Base-by-base conservation (phyloP, 2,888 invertebrate species). In the Phortica magna region DNA sequence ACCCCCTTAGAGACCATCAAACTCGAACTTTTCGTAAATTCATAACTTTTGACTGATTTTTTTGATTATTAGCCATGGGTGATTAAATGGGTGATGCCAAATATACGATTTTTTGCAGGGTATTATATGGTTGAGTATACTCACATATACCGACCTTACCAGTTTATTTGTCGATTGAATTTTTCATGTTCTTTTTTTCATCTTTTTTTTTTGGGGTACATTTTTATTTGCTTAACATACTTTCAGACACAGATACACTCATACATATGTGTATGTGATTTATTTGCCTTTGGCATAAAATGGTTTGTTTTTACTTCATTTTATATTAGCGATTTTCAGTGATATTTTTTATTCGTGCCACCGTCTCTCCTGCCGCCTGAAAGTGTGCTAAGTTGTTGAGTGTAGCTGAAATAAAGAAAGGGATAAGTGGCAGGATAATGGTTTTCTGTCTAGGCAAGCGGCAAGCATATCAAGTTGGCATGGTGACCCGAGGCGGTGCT, bases 111-210 rank as follows among this genome's bases (percentile, higher is more conserved):
- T n/a, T n/a, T n/a, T n/a, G n/a, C n/a, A n/a, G n/a, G n/a, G n/a
- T n/a, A n/a, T n/a, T n/a, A n/a, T n/a, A n/a, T n/a, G n/a, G n/a
- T n/a, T n/a, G n/a, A n/a, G n/a, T n/a, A n/a, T n/a, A n/a, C n/a
- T n/a, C n/a, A n/a, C n/a, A n/a, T n/a, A n/a, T n/a, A n/a, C n/a
- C n/a, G n/a, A n/a, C n/a, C n/a, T n/a, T n/a, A n/a, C n/a, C n/a
- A n/a, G n/a, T n/a, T n/a, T 64, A 64, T 64, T 64, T 59, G 59
- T 17, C 59, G 59, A 59, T 59, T 59, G 59, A 59, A 59, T 59
- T 59, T 31, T 31, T 31, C 14, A 59, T 59, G 59, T 59, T 59
- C 17, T 19, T 59, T 59, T 59, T 59, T 17, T 59, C 14, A n/a
- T 14, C 4, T 3, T 59, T 19, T n/a, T 59, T 57, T n/a, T 57